Evolutionary conservation across 2,888 invertebrate genomes (phyloP).

Genomic region (Agrypnus murinus): DNA sequence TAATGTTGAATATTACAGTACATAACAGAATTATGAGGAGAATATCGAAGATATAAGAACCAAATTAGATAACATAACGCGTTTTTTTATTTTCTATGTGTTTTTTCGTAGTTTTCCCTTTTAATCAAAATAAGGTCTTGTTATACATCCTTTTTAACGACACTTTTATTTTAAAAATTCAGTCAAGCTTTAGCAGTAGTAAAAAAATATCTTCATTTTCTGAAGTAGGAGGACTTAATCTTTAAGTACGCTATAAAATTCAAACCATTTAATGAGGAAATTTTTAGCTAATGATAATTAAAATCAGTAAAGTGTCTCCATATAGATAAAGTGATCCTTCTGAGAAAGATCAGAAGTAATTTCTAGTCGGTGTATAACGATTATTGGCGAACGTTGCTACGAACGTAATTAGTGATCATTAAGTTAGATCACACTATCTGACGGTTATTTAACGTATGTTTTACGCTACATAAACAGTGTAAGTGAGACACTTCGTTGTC

Average conservation of each 20-base stretch:
- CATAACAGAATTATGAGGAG: too few relatives aligned
- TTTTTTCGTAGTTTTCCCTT: too few relatives aligned
- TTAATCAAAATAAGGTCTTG: too few relatives aligned
- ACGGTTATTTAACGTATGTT: slow-evolving; percentile 49
- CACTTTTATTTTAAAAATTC: not conserved
- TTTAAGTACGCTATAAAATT: not conserved
- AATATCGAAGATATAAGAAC: too few relatives aligned
- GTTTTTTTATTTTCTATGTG: too few relatives aligned
- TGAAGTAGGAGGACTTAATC: too few relatives aligned
- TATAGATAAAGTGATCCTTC: too few relatives aligned
- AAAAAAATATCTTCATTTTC: not conserved
- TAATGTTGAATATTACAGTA: too few relatives aligned
- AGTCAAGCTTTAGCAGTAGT: too few relatives aligned
- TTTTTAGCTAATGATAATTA: not conserved
- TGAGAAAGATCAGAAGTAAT: slow-evolving; percentile 39
- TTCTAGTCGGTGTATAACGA: slow-evolving; percentile 49
- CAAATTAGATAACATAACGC: too few relatives aligned
- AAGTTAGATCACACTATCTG: slow-evolving; percentile 47
- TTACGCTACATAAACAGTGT: slow-evolving; percentile 41
- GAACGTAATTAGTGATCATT: slow-evolving; percentile 54
- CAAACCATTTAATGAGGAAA: not conserved
- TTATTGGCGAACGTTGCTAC: slow-evolving; percentile 47
- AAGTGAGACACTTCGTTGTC: slow-evolving; percentile 37
- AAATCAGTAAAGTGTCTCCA: not conserved
- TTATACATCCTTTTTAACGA: too few relatives aligned